These are phyloP conservation scores for Scolopax rusticola DNA, from an alignment of 2,797 vertebrate genomes.

Conservation along the genomic window DNA sequence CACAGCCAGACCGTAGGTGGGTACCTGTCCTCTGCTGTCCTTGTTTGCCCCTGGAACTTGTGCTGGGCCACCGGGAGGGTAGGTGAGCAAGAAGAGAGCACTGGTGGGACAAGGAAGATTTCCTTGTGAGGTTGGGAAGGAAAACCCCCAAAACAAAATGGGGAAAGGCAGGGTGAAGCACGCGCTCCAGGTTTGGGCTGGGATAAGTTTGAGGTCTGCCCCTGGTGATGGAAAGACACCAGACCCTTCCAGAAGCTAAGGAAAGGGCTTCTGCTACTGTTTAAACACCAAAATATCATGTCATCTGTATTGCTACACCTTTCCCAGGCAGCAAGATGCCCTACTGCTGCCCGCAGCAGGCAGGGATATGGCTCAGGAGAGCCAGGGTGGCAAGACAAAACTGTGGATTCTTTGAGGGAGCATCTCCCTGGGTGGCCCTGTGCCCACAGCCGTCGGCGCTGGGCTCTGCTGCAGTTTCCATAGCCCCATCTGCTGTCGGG, in stretches of 20 bases:
- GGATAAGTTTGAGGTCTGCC: neutral
- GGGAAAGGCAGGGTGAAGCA: neutral
- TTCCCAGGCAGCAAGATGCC: neutral
- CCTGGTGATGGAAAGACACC: neutral
- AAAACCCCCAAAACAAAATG: neutral
- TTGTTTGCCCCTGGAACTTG: neutral
- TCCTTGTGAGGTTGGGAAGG: rapidly evolving
- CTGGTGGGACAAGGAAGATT: neutral
- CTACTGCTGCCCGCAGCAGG: neutral
- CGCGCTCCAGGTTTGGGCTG: rapidly evolving
- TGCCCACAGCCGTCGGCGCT: rapidly evolving
- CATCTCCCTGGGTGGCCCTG: rapidly evolving
- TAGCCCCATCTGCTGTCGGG: neutral
- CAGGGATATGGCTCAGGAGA: neutral
- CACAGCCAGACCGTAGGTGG: rapidly evolving
- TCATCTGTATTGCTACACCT: rapidly evolving
- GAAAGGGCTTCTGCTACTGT: neutral
- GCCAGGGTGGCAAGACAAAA: rapidly evolving
- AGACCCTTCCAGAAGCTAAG: neutral
- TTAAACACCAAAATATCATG: neutral
- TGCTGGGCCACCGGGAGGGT: rapidly evolving
- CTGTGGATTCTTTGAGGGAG: rapidly evolving
- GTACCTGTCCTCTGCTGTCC: neutral
- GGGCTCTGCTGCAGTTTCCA: rapidly evolving
- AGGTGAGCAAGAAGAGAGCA: neutral